phyloP scores from a whole-genome alignment of 2,888 invertebrate species.

The Torymus texanus region DNA sequence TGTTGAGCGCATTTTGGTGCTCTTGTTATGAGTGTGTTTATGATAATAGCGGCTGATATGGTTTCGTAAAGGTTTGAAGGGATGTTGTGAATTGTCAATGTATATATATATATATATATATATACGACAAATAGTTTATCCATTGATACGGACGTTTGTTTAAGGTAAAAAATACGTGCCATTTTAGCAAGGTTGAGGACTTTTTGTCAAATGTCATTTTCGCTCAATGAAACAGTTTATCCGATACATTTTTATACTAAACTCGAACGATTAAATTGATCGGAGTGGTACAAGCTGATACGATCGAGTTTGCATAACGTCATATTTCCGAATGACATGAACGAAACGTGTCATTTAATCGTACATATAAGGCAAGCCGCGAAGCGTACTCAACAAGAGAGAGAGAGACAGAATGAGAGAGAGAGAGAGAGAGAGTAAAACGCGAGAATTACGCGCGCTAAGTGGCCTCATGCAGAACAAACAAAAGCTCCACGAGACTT shows the following conservation, averaged over 20 bases:
- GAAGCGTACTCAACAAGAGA: not conserved
- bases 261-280: constrained; percentile 12
- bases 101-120: no score
- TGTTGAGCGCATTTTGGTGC: not conserved
- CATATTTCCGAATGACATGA: not conserved
- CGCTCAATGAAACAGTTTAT: no score
- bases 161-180: no score
- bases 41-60: not conserved
- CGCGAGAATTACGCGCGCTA: not conserved
- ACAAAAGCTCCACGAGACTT: constrained; percentile 5
- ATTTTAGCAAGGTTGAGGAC: no score
- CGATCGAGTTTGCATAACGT: not conserved
- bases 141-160: no score
- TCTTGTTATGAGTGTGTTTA: constrained; percentile 10
- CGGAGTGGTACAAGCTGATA: not conserved
- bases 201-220: no score
- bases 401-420: no score
- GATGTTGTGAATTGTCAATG: no score
- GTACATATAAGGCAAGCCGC: not conserved
- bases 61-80: no score
- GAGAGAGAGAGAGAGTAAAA: not conserved
- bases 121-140: no score
- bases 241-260: no score
- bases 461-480: not conserved
- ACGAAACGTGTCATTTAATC: not conserved